These are phyloP conservation scores for Pandemis corylana DNA, from an alignment of 2,888 invertebrate genomes.

Conservation along the genomic window DNA sequence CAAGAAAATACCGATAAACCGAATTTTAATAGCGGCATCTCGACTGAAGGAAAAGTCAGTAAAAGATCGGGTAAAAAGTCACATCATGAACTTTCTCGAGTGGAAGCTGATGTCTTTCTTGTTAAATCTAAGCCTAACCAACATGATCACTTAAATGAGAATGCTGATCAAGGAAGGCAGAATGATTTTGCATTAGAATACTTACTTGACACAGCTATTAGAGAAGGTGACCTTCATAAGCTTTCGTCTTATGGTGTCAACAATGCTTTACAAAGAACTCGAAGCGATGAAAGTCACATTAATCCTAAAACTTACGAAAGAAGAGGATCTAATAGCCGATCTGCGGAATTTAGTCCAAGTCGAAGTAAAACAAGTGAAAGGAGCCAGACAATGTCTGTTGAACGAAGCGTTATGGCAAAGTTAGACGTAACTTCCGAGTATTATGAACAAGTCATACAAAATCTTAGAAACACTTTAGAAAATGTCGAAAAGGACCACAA, in stretches of 20 bases:
- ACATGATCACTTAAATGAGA: conserved; percentile 26
- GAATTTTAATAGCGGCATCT: not conserved
- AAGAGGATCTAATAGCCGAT: conserved; percentile 46
- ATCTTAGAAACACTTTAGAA: conserved; percentile 64
- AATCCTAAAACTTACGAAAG: conserved; percentile 41
- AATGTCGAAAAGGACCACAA: conserved; percentile 70
- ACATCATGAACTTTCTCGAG: conserved; percentile 56
- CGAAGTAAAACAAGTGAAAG: conserved; percentile 49
- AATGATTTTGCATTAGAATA: conserved; percentile 62
- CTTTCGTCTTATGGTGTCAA: not conserved
- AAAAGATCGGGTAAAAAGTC: conserved; percentile 45
- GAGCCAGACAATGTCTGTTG: conserved; percentile 37
- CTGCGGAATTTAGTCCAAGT: conserved; percentile 44
- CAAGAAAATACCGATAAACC: not conserved
- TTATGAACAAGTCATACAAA: conserved; percentile 65
- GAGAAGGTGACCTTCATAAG: conserved; percentile 6
- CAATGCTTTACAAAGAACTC: conserved; percentile 49
- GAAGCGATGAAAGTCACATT: conserved; percentile 57
- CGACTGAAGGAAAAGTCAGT: not conserved
- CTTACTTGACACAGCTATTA: conserved; percentile 58
- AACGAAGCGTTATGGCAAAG: conserved; percentile 58
- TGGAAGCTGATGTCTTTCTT: conserved; percentile 57
- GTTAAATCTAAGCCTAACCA: conserved; percentile 49
- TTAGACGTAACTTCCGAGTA: conserved; percentile 56
- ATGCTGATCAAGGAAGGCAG: conserved; percentile 33